Base-by-base conservation (phyloP, 1,140 invertebrate species). In the Rhyzopertha dominica region DNA sequence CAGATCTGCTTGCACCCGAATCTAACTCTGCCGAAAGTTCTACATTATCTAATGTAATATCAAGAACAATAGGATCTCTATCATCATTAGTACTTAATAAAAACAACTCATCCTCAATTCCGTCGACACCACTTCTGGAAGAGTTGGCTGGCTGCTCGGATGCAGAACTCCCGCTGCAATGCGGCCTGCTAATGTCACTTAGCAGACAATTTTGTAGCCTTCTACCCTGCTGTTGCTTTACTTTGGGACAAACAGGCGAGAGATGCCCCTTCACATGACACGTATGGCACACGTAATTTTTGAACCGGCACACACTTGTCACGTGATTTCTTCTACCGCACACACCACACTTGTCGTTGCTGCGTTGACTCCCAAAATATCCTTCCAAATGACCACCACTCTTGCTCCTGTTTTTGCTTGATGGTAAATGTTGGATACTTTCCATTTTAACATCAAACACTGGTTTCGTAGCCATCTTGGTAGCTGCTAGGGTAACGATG, bases 131-230 rank as follows among this genome's bases (percentile, higher is more conserved):
- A n/a, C n/a, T n/a, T n/a, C n/a, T n/a, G n/a, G n/a, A n/a, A n/a
- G n/a, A n/a, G n/a, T n/a, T n/a, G n/a, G n/a, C n/a, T n/a, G n/a
- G n/a, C n/a, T n/a, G n/a, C n/a, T n/a, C n/a, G n/a, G n/a, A n/a
- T n/a, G n/a, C n/a, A n/a, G n/a, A n/a, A n/a, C n/a, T n/a, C n/a
- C n/a, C n/a, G n/a, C n/a, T n/a, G n/a, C n/a, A n/a, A n/a, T n/a
- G n/a, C n/a, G n/a, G n/a, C n/a, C n/a, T n/a, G n/a, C n/a, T n/a
- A 40, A 40, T 40, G 24, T 28, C 26, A 36, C 23, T 36, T 17
- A 20, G 34, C n/a, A 36, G 17, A 36, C 23, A 9, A 20, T 9
- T 36, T 10, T 36, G n/a, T 9, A 13, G n/a, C 10, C 10, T 13
- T 16, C 17, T 36, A 18, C 18, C 23, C 19, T 22, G 10, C 12